phyloP scores from a whole-genome alignment of 2,888 invertebrate genomes.

The Drosophila borborema region DNA sequence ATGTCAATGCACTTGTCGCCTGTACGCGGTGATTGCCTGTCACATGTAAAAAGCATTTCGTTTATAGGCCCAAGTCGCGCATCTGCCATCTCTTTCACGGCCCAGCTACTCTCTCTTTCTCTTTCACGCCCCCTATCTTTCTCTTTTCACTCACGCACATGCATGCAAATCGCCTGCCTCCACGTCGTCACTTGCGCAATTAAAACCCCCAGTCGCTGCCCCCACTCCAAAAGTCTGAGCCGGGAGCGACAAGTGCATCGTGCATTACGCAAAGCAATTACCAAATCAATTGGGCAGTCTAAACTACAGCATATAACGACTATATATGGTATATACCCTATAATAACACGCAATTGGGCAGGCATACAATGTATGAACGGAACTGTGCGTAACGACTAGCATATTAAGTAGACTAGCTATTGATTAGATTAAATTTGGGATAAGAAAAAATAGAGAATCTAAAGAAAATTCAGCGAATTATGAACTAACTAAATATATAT shows the following conservation, averaged over 20 bases:
- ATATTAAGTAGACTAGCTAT: neutral
- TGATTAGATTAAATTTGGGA: neutral
- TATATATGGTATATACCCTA: slow-evolving; percentile 29
- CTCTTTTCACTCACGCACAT: slow-evolving; percentile 49
- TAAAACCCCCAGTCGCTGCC: slow-evolving; percentile 40
- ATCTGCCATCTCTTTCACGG: slow-evolving; percentile 18
- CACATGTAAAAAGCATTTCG: slow-evolving; percentile 58
- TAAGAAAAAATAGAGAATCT: neutral
- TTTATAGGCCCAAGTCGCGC: slow-evolving; percentile 31
- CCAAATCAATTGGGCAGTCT: slow-evolving; percentile 57
- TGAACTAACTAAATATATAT: too few relatives aligned
- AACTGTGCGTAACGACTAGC: neutral
- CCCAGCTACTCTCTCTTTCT: neutral
- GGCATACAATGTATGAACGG: neutral
- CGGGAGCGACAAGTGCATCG: slow-evolving; percentile 49
- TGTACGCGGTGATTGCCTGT: slow-evolving; percentile 34
- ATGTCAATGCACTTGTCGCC: slow-evolving; percentile 73
- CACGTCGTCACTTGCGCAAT: slow-evolving; percentile 15
- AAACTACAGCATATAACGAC: slow-evolving; percentile 22
- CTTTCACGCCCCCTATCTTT: slow-evolving; percentile 3
- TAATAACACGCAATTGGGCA: slow-evolving; percentile 5
- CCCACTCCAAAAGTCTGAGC: slow-evolving; percentile 23
- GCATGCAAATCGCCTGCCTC: slow-evolving; percentile 61
- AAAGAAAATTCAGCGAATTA: neutral
- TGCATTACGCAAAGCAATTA: slow-evolving; percentile 63